Base-by-base conservation (phyloP, 2,113 vertebrate species). In the Prolemur simus region DNA sequence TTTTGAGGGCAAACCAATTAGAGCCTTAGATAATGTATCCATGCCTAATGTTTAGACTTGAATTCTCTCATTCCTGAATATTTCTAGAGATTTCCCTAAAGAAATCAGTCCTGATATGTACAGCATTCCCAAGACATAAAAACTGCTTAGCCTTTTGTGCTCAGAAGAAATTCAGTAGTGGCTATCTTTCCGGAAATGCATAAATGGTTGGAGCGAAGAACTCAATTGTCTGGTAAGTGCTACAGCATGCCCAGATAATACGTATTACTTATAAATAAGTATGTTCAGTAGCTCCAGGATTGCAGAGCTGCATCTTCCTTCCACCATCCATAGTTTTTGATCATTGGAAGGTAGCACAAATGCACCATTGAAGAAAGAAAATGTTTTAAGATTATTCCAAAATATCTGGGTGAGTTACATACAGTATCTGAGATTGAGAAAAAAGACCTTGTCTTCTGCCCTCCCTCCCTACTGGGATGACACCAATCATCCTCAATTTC, bases 401-500 rank as follows among this genome's bases (percentile, higher is more conserved):
- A 58, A 68, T 42, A 1, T 87, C 32, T 45, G 4, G 8, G 10
- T 74, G 6, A 89, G 34, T 6, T 23, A 5, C 11, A 47, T 4
- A 60, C 15, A 78, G 60, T 25, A 82, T 54, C 9, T 52, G 47
- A 83, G 56, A 32, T 17, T 32, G 5, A 88, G 47, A 64, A 18
- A 66, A 76, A 13, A 11, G 6, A 27, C 21, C 20, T n/a, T 78
- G 3, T 92, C 42, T 96, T 85, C 80, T 77, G 6, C 56, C 32
- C 88, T 84, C 17, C 7, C 39, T 82, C 12, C 18, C 20, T 91
- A 25, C 34, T 83, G 23, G 2, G 8, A 84, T 95, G 74, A 87
- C 80, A 93, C n/a, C 32, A 94, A 71, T 94, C 69, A 87, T 73
- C 56, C 29, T 92, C 56, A 74, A 84, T 84, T 68, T 80, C 68